phyloP scores from a whole-genome alignment of 2,113 vertebrate species.

The Dicaeum eximium region DNA sequence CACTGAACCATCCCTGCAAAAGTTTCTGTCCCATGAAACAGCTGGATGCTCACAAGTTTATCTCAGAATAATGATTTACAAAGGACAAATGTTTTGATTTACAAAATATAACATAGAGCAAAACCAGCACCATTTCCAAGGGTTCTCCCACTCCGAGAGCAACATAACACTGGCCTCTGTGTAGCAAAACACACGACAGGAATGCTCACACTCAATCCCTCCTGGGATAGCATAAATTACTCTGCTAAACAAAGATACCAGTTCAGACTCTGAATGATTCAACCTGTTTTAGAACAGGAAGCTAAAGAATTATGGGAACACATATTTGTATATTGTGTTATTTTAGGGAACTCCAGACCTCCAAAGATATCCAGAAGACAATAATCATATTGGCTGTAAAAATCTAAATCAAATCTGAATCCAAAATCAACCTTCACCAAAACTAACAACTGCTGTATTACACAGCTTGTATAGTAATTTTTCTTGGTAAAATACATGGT shows the following conservation, averaged over 20 bases:
- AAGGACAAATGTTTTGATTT: no score
- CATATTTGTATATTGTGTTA: not conserved
- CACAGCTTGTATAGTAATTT: not conserved
- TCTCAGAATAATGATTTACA: not conserved
- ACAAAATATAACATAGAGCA: not conserved
- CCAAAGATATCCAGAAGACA: not conserved
- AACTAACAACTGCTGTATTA: not conserved
- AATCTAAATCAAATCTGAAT: not conserved
- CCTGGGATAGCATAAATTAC: not conserved
- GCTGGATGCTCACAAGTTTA: not conserved
- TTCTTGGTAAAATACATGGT: not conserved
- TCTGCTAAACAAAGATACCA: not conserved
- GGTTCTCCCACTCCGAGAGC: rapidly evolving
- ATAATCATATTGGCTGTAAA: not conserved
- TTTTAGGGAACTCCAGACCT: not conserved
- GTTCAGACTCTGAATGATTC: not conserved
- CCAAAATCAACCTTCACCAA: not conserved
- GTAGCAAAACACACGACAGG: not conserved
- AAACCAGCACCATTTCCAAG: not conserved
- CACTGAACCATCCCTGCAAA: not conserved
- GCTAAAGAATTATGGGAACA: not conserved
- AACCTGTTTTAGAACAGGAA: not conserved
- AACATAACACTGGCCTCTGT: rapidly evolving
- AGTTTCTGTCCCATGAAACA: not conserved
- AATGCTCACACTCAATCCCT: not conserved